phyloP scores from a whole-genome alignment of 1,140 invertebrate genomes.

The Limonius californicus region DNA sequence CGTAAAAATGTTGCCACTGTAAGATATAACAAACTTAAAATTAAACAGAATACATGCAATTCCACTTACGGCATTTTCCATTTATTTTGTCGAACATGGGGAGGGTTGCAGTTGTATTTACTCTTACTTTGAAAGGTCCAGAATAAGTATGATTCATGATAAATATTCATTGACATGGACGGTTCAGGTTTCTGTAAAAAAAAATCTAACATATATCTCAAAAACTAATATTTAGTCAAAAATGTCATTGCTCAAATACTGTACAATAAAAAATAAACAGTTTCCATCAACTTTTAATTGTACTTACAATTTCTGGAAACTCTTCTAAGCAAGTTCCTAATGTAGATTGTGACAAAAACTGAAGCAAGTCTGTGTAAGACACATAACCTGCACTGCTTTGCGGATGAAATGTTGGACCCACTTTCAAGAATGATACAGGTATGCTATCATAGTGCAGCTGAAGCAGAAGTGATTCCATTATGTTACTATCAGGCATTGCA shows the following conservation, averaged over 20 bases:
- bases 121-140: constrained; percentile 67
- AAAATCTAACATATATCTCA: constrained; percentile 3
- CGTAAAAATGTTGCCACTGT: too few relatives aligned
- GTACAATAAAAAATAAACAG: too few relatives aligned
- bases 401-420: constrained; percentile 67
- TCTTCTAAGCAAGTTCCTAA: constrained; percentile 68
- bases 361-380: constrained; percentile 72
- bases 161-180: constrained; percentile 60
- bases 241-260: neutral
- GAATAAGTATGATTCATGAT: constrained; percentile 68
- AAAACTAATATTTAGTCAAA: neutral
- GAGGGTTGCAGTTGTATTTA: constrained; percentile 23
- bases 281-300: too few relatives aligned
- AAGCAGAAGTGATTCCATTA: constrained; percentile 69
- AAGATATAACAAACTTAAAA: too few relatives aligned
- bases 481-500: constrained; percentile 68
- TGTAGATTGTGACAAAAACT: constrained; percentile 75
- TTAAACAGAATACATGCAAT: too few relatives aligned
- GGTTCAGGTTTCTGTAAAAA: constrained; percentile 47
- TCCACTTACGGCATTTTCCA: neutral
- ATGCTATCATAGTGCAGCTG: constrained; percentile 74
- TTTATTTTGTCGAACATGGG: constrained; percentile 9
- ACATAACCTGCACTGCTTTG: constrained; percentile 65
- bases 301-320: constrained; percentile 45
- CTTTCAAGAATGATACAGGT: constrained; percentile 75